Percentiles rank a stretch among this genome's conserved stretches.
phyloP scores from a whole-genome alignment of 2,113 vertebrate species.

The Hemibagrus wyckioides region DNA sequence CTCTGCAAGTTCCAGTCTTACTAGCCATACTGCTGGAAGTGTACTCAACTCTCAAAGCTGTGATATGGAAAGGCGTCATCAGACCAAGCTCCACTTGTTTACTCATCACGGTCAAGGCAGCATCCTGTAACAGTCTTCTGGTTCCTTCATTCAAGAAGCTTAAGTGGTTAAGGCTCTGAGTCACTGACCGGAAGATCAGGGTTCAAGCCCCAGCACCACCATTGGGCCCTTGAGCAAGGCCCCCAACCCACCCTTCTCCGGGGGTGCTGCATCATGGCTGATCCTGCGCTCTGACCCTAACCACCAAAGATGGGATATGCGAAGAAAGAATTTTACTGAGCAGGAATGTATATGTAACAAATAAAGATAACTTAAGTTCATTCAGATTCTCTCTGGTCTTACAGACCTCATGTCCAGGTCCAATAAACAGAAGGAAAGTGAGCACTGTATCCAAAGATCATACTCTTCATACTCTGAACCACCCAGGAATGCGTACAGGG shows the following conservation, averaged over 20 bases:
- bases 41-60: constrained; percentile 21
- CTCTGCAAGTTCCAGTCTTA: constrained; percentile 40
- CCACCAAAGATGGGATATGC: no score
- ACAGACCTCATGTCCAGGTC: not conserved
- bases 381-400: constrained; percentile 30
- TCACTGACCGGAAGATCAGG: no score
- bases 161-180: no score
- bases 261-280: no score
- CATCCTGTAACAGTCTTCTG: not conserved
- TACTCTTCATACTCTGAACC: constrained; percentile 31
- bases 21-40: constrained; percentile 31
- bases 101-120: constrained; percentile 5
- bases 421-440: constrained; percentile 30
- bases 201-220: no score
- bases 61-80: constrained; percentile 44
- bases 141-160: no score
- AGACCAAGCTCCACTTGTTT: constrained; percentile 1
- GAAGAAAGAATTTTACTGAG: no score
- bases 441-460: constrained; percentile 46
- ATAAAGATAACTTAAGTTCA: no score
- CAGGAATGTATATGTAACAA: no score
- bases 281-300: no score
- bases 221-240: no score
- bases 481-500: constrained; percentile 51
- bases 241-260: no score